These are phyloP conservation scores for Henicopernis longicauda DNA, from an alignment of 2,113 vertebrate species.

Conservation along the genomic window DNA sequence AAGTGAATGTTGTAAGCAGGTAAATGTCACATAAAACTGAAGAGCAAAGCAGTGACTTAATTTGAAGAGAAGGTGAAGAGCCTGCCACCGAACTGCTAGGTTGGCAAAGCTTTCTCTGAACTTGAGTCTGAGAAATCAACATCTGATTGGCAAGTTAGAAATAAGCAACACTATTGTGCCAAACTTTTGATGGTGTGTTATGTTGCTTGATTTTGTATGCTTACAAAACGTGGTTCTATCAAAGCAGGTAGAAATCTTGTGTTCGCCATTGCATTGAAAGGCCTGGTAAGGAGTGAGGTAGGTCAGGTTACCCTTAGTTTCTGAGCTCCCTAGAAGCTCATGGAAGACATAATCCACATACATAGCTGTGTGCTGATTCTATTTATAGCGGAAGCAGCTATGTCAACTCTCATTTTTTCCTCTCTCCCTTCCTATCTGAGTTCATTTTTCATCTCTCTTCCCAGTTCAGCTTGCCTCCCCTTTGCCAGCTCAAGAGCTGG, in stretches of 20 bases:
- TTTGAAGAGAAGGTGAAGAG: background rate
- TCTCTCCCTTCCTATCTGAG: background rate
- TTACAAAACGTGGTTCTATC: background rate
- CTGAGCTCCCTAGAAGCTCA: background rate
- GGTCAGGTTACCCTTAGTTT: background rate
- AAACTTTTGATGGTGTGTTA: background rate
- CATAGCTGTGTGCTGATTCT: background rate
- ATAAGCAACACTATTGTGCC: background rate
- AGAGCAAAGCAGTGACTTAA: background rate
- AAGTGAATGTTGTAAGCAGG: background rate
- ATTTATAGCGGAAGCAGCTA: background rate
- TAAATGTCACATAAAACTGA: background rate
- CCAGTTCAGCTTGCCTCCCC: background rate
- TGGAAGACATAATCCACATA: background rate
- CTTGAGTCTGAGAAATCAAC: background rate
- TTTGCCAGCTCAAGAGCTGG: background rate
- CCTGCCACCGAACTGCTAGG: background rate
- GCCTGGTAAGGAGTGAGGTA: background rate
- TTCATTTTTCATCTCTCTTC: background rate
- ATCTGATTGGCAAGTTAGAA: background rate
- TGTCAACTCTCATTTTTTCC: constrained; percentile 4
- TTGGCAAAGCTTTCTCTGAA: background rate
- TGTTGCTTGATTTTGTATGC: background rate
- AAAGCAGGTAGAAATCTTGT: background rate
- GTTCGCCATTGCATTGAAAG: background rate